Base-by-base conservation (phyloP, 2,797 vertebrate genomes). In the Rhinella marina region DNA sequence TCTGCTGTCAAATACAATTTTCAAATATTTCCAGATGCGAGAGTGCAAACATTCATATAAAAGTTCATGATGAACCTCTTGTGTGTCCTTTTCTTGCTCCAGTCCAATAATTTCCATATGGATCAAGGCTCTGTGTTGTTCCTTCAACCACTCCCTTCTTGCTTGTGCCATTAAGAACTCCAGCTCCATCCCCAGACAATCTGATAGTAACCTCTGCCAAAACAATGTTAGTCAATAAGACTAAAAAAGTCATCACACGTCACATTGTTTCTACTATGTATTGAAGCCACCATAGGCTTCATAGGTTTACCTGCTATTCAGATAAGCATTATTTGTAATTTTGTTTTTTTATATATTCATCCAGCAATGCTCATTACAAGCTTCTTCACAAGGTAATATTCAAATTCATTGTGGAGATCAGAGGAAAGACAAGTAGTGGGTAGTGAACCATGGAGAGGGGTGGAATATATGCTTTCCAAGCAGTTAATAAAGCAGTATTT, bases 71-170 rank as follows among this genome's bases (percentile, higher is more conserved):
- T 70, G 25, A 66, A 88, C 87, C 87, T 86, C 87, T 27, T 64
- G 76, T 21, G 4, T 64, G 66, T 93, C 61, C 11, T 95, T 88
- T 41, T 96, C 94, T 85, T 91, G 91, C 91, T 96, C 94, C 94
- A 96, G 86, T 79, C 91, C 95, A 82, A 93, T 91, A 90, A 96
- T 91, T 92, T 96, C 94, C 89, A 90, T 92, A 91, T 93, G 94
- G 86, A 97, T 95, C 91, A 96, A 90, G 91, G 90, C 92, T 86
- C 90, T 92, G 81, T 96, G 95, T 90, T 94, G 94, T 88, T 97
- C 95, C 88, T 91, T 93, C 83, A 96, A 91, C 91, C 90, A 93
- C 92, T 92, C 95, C 90, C 95, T 95, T 92, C 61, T 93, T n/a
- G 94, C 94, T 90, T 93, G 92, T 41, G 95, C 94, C 93, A 95